A percentile compares a stretch with the other conserved stretches of the same genome.
These are phyloP conservation scores for Poeciliopsis prolifica DNA, from an alignment of 2,113 vertebrate genomes.

Conservation along the genomic window DNA sequence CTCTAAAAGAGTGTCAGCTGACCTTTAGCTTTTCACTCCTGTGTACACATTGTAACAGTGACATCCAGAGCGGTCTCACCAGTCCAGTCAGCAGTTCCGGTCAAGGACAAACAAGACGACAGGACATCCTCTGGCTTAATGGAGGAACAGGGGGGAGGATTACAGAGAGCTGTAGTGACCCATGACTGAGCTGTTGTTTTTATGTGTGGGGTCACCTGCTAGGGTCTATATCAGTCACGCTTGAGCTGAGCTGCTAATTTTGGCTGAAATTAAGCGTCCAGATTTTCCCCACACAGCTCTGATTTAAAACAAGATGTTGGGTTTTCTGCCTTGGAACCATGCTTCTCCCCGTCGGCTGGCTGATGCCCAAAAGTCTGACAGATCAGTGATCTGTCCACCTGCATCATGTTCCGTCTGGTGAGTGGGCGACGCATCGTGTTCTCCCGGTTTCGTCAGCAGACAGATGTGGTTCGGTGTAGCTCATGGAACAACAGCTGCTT, in stretches of 20 bases:
- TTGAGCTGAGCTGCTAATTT: not conserved
- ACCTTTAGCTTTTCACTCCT: not conserved
- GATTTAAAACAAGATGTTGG: conserved; percentile 4
- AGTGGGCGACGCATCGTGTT: not conserved
- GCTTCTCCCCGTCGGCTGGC: not conserved
- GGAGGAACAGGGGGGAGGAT: not conserved
- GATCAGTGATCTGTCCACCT: conserved; percentile 44
- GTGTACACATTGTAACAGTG: not conserved
- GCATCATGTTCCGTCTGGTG: conserved; percentile 17
- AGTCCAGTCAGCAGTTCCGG: conserved; percentile 21
- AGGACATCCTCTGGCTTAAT: conserved; percentile 6
- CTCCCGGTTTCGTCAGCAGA: not conserved
- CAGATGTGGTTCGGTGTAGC: conserved; percentile 21
- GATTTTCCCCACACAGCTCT: conserved; percentile 1
- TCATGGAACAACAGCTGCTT: conserved; percentile 9
- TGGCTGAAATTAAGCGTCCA: not conserved
- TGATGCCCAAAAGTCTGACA: conserved; percentile 21
- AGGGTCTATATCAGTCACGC: not conserved
- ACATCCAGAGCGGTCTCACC: not conserved
- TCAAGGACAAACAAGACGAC: conserved; percentile 17
- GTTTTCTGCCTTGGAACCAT: not conserved
- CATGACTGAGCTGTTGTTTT: not conserved
- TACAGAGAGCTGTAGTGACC: not conserved
- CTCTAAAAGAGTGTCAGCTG: too few species aligned
- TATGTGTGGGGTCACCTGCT: not conserved